Base-by-base conservation (phyloP, 92 coral and sea anemone genomes). In the Micromussa lordhowensis region DNA sequence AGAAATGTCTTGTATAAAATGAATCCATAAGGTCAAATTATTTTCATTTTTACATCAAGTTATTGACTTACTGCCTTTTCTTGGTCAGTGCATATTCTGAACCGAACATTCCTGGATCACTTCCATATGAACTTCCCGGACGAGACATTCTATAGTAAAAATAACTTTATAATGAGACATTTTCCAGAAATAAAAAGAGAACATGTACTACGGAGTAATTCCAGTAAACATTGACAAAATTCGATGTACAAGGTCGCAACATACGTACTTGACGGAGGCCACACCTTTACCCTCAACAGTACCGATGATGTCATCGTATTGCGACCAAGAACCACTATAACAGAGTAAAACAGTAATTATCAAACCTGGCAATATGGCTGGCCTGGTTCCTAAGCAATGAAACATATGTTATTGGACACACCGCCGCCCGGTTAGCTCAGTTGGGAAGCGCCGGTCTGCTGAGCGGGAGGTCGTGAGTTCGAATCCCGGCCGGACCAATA, bases 241-340 rank as follows among this genome's bases (percentile, higher is more conserved):
- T n/a, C 11, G 10, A 44, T 7, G 51, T 55, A 55, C 22, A 66
- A 66, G 34, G 11, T 32, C 51, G 14, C 34, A 5, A 38, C 85
- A 26, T 82, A 38, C 85, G 21, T 82, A 95, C 98, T 96, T 86
- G 57, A 94, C 92, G 22, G 98, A 86, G 8, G 98, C 87, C 55
- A 92, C 91, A n/a, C 84, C 83, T 51, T 85, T 82, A 49, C 89
- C 95, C 18, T 91, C 91, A 36, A 77, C 84, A 21, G 78, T 88
- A 71, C 89, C 84, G 0, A 90, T 75, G 72, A 89, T 95, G 86
- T 94, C 94, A 82, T 91, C 90, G 57, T 95, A 95, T 61, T 86
- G 90, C 3, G 94, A 94, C 98, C 98, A 94, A 15, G 96, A 91
- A 24, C 85, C 86, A 59, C 96, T 93, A 64, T 34, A 72, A 29